These are phyloP conservation scores for Malurus elegans DNA, from an alignment of 2,113 vertebrate genomes.

Conservation along the genomic window DNA sequence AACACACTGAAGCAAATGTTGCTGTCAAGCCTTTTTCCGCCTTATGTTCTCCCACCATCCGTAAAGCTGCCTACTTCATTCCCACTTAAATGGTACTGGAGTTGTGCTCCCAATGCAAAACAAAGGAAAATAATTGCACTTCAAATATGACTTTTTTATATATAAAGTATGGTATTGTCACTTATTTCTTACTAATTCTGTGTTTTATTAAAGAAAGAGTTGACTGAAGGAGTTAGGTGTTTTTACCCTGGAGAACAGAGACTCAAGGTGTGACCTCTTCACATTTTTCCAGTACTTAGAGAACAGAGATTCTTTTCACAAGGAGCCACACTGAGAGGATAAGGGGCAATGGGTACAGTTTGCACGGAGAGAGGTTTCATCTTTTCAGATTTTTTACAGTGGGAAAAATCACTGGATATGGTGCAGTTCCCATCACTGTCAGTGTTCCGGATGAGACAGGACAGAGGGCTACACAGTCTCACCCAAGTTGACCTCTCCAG, in stretches of 20 bases:
- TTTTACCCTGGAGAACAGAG: not conserved
- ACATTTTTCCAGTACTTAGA: not conserved
- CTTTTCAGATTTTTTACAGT: not conserved
- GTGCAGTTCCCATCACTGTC: not conserved
- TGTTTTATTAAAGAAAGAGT: not conserved
- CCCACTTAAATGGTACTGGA: not conserved
- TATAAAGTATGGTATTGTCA: rapidly evolving
- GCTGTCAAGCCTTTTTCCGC: not conserved
- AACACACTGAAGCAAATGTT: not conserved
- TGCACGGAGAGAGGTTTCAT: not conserved
- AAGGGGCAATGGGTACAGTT: not conserved
- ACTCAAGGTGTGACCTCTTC: not conserved
- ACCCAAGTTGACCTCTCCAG: not conserved
- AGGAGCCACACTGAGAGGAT: not conserved
- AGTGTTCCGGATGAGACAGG: not conserved
- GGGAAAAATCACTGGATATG: not conserved
- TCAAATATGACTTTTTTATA: not conserved
- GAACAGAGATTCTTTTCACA: not conserved
- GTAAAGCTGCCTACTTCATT: not conserved
- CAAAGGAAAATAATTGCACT: not conserved
- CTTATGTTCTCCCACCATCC: not conserved
- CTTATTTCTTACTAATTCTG: not conserved
- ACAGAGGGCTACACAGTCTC: not conserved
- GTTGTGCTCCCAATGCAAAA: not conserved
- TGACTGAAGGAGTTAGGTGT: not conserved